Percentiles rank a stretch among this genome's conserved stretches.
phyloP scores from a whole-genome alignment of 2,113 vertebrate genomes.

The Daubentonia madagascariensis region DNA sequence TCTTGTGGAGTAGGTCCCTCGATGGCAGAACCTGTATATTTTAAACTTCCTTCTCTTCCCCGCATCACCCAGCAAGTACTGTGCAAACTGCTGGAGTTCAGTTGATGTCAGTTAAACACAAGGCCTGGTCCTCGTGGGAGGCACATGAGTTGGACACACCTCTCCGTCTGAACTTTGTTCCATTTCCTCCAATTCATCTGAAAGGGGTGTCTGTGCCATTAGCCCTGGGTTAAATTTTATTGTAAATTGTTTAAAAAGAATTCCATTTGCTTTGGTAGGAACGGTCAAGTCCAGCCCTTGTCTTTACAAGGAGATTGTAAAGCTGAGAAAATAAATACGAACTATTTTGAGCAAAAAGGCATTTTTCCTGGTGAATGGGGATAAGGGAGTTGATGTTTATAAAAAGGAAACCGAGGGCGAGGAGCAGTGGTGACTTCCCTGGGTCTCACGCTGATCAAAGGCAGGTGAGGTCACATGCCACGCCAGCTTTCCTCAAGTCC shows the following conservation, averaged over 20 bases:
- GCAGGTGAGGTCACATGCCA: neutral
- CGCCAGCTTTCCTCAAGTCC: neutral
- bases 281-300: neutral
- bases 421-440: neutral
- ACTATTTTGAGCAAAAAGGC: slow-evolving; percentile 60
- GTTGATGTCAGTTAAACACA: neutral
- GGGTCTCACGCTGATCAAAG: slow-evolving; percentile 61
- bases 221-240: neutral
- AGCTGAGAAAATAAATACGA: slow-evolving; percentile 71
- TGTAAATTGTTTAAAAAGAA: slow-evolving; percentile 59
- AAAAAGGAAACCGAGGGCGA: slow-evolving; percentile 20
- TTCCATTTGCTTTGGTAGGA: slow-evolving; percentile 43
- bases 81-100: neutral
- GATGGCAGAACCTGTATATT: neutral
- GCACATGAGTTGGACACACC: neutral
- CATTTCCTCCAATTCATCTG: slow-evolving; percentile 69
- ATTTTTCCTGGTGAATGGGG: slow-evolving; percentile 32
- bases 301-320: slow-evolving; percentile 28
- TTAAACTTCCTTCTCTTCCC: neutral
- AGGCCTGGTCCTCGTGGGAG: neutral
- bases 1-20: neutral
- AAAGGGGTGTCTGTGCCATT: neutral
- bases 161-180: slow-evolving; percentile 55
- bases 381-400: slow-evolving; percentile 53
- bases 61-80: neutral